phyloP scores from a whole-genome alignment of 2,113 vertebrate genomes.

The Vicugna pacos region DNA sequence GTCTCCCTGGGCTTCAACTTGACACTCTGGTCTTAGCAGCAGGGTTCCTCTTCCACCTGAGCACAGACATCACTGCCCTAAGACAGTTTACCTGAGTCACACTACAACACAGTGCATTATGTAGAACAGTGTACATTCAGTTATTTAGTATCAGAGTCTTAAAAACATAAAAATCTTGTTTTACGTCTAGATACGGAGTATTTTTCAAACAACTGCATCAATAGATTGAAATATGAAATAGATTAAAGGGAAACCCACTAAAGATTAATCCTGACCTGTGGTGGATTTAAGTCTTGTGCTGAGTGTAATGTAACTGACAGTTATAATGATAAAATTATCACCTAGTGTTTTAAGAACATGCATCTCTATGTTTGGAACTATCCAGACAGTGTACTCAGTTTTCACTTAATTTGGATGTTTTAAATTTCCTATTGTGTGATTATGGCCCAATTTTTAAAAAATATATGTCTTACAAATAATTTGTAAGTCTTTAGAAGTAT shows the following conservation, averaged over 20 bases:
- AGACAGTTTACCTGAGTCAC: neutral
- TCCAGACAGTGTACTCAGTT: neutral
- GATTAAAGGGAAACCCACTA: neutral
- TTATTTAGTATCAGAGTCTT: neutral
- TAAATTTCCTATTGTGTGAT: neutral
- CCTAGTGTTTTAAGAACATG: neutral
- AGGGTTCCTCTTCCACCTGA: too few species aligned
- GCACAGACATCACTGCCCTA: rapidly evolving
- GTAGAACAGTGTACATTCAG: neutral
- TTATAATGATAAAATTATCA: neutral
- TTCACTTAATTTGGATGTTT: neutral
- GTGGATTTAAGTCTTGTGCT: neutral
- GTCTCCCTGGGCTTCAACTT: neutral
- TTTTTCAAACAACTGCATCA: neutral
- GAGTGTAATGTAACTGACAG: neutral
- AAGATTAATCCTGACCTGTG: neutral
- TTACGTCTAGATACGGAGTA: neutral
- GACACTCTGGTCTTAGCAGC: neutral
- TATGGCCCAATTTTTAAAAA: neutral
- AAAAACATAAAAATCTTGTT: neutral
- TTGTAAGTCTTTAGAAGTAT: constrained; percentile 48
- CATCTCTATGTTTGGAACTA: neutral
- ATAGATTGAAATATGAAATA: neutral
- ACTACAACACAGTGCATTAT: neutral
- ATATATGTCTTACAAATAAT: neutral